Conservation (phyloP, 2,888 invertebrate species). For the Pyrrhosoma nymphula region DNA sequence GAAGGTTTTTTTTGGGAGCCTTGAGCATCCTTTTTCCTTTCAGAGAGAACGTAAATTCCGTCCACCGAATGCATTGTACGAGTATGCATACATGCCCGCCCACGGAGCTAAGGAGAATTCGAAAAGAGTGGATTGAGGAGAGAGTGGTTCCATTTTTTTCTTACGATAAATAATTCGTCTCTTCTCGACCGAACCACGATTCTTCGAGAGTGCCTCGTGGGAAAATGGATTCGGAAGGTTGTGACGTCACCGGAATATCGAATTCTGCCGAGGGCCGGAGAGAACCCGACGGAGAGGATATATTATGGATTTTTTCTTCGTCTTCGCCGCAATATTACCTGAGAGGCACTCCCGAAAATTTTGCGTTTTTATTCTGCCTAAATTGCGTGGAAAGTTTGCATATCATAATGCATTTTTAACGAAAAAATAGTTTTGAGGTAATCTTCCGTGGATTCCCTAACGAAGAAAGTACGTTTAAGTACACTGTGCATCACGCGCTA, state of each 20-base stretch:
- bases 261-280: neutral
- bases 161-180: neutral
- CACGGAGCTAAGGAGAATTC: neutral
- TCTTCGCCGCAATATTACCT: neutral
- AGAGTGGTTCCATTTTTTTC: neutral
- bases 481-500: too few species aligned
- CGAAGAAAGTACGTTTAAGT: too few species aligned
- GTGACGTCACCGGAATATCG: slow-evolving; percentile 7
- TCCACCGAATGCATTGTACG: neutral
- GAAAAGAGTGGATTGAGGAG: neutral
- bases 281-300: too few species aligned
- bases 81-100: neutral
- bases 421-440: too few species aligned
- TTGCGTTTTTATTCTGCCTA: neutral
- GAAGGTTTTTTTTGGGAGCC: neutral
- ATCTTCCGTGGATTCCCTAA: too few species aligned
- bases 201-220: neutral
- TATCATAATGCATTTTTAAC: too few species aligned
- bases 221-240: neutral
- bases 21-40: neutral
- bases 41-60: too few species aligned
- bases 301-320: neutral
- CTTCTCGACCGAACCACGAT: too few species aligned
- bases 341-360: neutral
- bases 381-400: too few species aligned